Evolutionary conservation across 2,888 invertebrate species (phyloP).

Genomic region (Phaedon cochleariae): DNA sequence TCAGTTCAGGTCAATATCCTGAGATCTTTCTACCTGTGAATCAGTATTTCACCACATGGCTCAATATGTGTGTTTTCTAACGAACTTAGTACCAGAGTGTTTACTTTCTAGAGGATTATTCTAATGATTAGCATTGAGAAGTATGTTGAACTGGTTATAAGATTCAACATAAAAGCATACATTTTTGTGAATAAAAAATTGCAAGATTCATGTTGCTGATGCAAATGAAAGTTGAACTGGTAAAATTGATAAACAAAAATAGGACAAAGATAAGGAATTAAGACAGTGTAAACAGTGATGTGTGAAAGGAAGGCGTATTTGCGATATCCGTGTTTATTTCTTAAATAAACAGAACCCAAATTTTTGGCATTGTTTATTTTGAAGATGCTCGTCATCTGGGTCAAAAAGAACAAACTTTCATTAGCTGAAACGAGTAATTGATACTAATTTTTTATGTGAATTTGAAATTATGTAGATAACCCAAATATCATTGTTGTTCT

Average conservation of each 20-base stretch:
- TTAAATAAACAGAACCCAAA: not conserved
- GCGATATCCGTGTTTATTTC: not conserved
- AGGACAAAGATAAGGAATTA: not conserved
- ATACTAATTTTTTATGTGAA: not conserved
- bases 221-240: not conserved
- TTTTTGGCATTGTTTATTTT: not conserved
- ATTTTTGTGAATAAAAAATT: not conserved
- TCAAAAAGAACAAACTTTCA: not conserved
- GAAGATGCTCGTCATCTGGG: not conserved
- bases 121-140: not conserved
- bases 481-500: not conserved
- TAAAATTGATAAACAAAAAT: not conserved
- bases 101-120: constrained; percentile 1
- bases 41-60: not conserved
- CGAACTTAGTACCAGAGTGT: not conserved
- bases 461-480: not conserved
- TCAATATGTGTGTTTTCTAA: not conserved
- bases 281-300: not conserved
- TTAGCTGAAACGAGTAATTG: not conserved
- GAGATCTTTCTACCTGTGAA: not conserved
- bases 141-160: not conserved
- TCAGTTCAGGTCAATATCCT: not conserved
- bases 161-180: not conserved
- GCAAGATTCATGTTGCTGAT: not conserved
- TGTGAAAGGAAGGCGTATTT: not conserved